Base-by-base conservation (phyloP, 2,888 invertebrate genomes). In the Nomada ferruginata region DNA sequence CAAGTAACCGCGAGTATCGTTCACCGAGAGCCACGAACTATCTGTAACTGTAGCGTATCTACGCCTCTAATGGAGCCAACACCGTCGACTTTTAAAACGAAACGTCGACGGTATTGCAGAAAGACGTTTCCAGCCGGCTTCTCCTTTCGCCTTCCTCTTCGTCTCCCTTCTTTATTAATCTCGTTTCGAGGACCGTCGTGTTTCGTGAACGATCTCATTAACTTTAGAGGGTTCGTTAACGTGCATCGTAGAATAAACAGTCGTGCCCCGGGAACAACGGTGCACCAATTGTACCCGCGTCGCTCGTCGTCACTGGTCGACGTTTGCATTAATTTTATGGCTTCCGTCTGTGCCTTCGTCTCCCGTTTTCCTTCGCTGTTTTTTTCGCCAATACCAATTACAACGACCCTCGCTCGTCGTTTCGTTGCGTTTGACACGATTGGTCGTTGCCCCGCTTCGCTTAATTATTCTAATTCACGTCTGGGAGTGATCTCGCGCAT, bases 181-280 rank as follows among this genome's bases (percentile, higher is more conserved):
- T 76, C 76, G 71, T 72, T 82, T 57, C 61, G 11, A 61, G 55
- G 23, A 15, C 50, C 36, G 42, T 44, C 11, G 20, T 55, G 70
- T 53, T 65, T 60, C 64, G 76, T 29, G 68, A 83, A 83, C 63
- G 77, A 82, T 64, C 82, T 82, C 82, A 77, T 83, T 83, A 83
- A 82, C 71, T 76, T 83, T 70, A 72, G 36, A 65, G 72, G 82
- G 5, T 82, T 83, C 82, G 72, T 83, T 83, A 82, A 82, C 76
- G 82, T 61, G 72, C 76, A 82, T 83, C 82, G 73, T 82, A 73
- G 76, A 83, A 66, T 82, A 82, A 76, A 83, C 69, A 82, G 76
- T 77, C 55, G 60, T 52, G n/a, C 11, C 44, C 55, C 18, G 23
- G 50, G 50, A 60, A 23, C 60, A 57, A 55, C 53, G 11, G 66